phyloP scores from a whole-genome alignment of 2,797 vertebrate species.

The Staurois parvus region DNA sequence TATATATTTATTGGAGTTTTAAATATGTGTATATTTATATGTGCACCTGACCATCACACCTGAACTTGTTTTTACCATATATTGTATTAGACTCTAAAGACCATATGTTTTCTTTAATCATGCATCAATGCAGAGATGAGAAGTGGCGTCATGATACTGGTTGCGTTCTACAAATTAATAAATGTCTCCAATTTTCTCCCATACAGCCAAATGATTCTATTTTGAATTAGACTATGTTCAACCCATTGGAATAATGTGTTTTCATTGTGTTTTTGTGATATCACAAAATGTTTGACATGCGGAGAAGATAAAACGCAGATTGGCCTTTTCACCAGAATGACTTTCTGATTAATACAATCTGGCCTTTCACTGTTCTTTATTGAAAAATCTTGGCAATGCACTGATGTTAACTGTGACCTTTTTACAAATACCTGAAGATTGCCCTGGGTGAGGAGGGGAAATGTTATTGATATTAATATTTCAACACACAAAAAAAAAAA shows the following conservation, averaged over 20 bases:
- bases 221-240: background rate
- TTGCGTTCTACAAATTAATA: background rate
- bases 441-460: background rate
- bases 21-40: no score
- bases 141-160: background rate
- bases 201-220: background rate
- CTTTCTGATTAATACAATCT: slow-evolving; percentile 6
- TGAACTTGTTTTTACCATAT: no score
- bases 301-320: slow-evolving; percentile 22
- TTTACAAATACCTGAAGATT: slow-evolving; percentile 6
- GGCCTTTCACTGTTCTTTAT: slow-evolving; percentile 37
- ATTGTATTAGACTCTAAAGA: no score
- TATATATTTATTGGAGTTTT: no score
- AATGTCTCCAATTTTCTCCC: background rate
- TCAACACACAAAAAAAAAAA: background rate
- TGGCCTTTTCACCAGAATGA: slow-evolving; percentile 41
- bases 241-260: slow-evolving; percentile 10
- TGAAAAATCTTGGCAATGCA: background rate
- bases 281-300: slow-evolving; percentile 12
- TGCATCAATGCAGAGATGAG: no score
- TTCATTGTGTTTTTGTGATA: background rate
- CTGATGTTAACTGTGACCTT: slow-evolving; percentile 36
- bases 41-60: no score
- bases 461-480: slow-evolving; percentile 20
- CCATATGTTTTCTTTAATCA: no score